Percentiles rank a stretch among this genome's conserved stretches.
Conservation (phyloP, 2,797 vertebrate genomes). For the Enteromius trimaculatus region DNA sequence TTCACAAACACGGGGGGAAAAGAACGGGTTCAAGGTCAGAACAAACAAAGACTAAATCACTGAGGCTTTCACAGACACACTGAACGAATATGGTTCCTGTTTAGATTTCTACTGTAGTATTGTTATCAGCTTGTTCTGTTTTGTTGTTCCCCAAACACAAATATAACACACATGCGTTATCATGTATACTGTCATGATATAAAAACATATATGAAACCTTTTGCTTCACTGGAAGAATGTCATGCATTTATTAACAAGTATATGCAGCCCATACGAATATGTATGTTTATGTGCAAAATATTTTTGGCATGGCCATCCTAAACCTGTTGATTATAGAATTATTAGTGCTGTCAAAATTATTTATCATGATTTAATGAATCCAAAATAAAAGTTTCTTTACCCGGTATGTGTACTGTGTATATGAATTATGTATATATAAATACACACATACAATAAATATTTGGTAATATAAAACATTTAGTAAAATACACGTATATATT, state of each 20-base stretch:
- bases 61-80: neutral
- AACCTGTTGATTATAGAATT: too few relatives aligned
- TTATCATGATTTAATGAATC: too few relatives aligned
- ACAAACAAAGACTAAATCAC: neutral
- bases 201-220: neutral
- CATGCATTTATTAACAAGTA: neutral
- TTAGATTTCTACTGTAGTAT: neutral
- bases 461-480: too few relatives aligned
- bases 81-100: neutral
- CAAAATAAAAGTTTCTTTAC: too few relatives aligned
- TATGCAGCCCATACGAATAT: neutral
- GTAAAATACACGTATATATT: too few relatives aligned
- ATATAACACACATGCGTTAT: neutral
- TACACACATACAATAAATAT: too few relatives aligned
- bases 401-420: too few relatives aligned
- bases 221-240: neutral
- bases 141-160: neutral
- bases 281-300: neutral
- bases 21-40: neutral
- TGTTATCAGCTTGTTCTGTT: neutral
- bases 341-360: too few relatives aligned
- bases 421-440: too few relatives aligned
- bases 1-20: constrained; percentile 3
- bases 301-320: neutral
- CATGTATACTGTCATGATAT: neutral